Percentiles rank a stretch among this genome's conserved stretches.
Evolutionary conservation across 1,140 invertebrate genomes (phyloP).

Genomic region (Pogonomyrmex barbatus): DNA sequence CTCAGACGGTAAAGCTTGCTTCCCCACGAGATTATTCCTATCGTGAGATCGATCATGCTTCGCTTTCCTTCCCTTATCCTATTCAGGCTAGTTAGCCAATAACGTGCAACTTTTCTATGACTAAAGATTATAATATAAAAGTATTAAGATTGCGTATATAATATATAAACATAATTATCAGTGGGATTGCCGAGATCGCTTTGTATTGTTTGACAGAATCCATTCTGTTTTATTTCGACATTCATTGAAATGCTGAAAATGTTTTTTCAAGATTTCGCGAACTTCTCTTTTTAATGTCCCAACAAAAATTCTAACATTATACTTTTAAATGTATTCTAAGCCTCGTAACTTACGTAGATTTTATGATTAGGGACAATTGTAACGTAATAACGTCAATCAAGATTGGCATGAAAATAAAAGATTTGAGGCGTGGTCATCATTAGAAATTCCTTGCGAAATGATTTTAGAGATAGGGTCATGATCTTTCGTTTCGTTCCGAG

Average conservation of each 20-base stretch:
- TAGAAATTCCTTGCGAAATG: conserved; percentile 20
- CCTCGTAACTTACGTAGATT: background rate
- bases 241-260: background rate
- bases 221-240: background rate
- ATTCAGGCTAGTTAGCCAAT: conserved; percentile 37
- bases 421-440: conserved; percentile 19
- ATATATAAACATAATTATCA: background rate
- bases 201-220: background rate
- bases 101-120: conserved; percentile 31
- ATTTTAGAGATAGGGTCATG: conserved; percentile 8
- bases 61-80: conserved; percentile 67
- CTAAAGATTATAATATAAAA: conserved; percentile 4
- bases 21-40: conserved; percentile 58
- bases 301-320: background rate
- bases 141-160: background rate
- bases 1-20: conserved; percentile 51
- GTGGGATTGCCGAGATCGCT: too few species aligned
- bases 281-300: background rate
- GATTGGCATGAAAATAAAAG: conserved; percentile 23
- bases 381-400: conserved; percentile 33
- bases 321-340: background rate
- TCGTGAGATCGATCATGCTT: conserved; percentile 60
- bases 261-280: background rate
- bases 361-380: conserved; percentile 11
- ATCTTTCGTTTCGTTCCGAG: background rate